These are phyloP conservation scores for Archivesica marissinica DNA, from an alignment of 1,140 invertebrate species.

Conservation along the genomic window DNA sequence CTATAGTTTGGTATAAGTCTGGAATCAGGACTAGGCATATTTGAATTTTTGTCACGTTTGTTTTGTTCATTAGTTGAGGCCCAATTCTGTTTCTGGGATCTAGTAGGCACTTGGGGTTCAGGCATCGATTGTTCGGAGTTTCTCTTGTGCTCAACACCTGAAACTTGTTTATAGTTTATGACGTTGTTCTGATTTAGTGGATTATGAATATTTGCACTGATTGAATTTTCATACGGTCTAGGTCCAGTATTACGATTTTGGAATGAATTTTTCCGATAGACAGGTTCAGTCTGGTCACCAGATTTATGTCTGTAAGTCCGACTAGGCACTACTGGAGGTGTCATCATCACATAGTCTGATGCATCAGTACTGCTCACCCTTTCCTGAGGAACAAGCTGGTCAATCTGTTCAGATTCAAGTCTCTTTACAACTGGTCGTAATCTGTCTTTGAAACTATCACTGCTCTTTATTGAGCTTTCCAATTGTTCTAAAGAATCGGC, in stretches of 20 bases:
- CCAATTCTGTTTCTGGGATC: neutral
- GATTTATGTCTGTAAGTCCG: slow-evolving; percentile 52
- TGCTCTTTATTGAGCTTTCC: slow-evolving; percentile 41
- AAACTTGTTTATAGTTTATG: slow-evolving; percentile 15
- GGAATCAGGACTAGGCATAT: slow-evolving; percentile 46
- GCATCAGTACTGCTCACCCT: neutral
- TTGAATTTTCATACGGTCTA: slow-evolving; percentile 63
- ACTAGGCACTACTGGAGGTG: slow-evolving; percentile 37
- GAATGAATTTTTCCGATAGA: slow-evolving; percentile 49
- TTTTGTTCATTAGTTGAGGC: slow-evolving; percentile 27
- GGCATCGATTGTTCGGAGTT: slow-evolving; percentile 44
- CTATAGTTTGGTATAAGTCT: slow-evolving; percentile 16
- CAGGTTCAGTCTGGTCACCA: slow-evolving; percentile 11
- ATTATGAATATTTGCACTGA: slow-evolving; percentile 55
- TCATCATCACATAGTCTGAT: slow-evolving; percentile 4
- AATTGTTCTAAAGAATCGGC: slow-evolving; percentile 53
- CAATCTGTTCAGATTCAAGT: neutral
- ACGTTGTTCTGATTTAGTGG: slow-evolving; percentile 38
- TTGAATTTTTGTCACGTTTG: slow-evolving; percentile 44
- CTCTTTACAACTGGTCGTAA: slow-evolving; percentile 53
- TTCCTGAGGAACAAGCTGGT: neutral
- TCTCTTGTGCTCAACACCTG: neutral
- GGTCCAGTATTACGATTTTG: slow-evolving; percentile 42
- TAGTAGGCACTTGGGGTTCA: slow-evolving; percentile 53
- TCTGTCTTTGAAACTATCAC: slow-evolving; percentile 49